Evolutionary conservation across 2,113 vertebrate genomes (phyloP).

Genomic region (Sylvia atricapilla): DNA sequence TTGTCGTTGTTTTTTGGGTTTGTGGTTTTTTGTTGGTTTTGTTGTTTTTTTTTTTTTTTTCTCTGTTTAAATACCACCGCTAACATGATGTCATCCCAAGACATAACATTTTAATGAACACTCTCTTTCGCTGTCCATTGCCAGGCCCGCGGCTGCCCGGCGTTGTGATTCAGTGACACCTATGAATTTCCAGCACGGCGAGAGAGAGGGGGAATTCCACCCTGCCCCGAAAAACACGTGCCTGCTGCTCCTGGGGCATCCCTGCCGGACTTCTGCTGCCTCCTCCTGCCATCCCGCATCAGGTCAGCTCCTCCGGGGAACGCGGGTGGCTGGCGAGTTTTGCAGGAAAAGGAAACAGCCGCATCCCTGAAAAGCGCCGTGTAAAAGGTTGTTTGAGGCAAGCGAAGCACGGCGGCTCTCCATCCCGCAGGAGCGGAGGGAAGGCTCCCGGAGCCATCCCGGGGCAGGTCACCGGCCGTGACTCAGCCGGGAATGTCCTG

Average conservation of each 20-base stretch:
- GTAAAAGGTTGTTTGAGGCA: neutral
- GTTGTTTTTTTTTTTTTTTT: neutral
- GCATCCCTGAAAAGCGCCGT: neutral
- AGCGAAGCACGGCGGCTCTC: fast-evolving
- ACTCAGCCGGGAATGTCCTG: neutral
- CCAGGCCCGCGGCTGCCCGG: neutral
- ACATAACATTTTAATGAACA: neutral
- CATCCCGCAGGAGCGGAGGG: neutral
- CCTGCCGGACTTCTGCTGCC: fast-evolving
- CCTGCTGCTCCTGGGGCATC: neutral
- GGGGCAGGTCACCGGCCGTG: neutral
- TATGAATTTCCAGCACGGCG: neutral
- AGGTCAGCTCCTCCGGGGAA: neutral
- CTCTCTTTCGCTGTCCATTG: neutral
- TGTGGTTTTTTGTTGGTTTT: neutral
- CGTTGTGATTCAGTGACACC: neutral
- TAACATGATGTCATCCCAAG: neutral
- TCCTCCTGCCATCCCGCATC: fast-evolving
- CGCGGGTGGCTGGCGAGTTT: fast-evolving
- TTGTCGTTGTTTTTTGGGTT: no score
- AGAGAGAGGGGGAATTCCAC: neutral
- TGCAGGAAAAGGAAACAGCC: neutral
- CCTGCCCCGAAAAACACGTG: fast-evolving
- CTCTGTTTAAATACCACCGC: neutral
- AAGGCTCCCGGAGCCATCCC: neutral